A percentile compares a stretch with the other conserved stretches of the same genome.
phyloP scores from a whole-genome alignment of 2,113 vertebrate genomes.

The Lamprologus ornatipinnis region DNA sequence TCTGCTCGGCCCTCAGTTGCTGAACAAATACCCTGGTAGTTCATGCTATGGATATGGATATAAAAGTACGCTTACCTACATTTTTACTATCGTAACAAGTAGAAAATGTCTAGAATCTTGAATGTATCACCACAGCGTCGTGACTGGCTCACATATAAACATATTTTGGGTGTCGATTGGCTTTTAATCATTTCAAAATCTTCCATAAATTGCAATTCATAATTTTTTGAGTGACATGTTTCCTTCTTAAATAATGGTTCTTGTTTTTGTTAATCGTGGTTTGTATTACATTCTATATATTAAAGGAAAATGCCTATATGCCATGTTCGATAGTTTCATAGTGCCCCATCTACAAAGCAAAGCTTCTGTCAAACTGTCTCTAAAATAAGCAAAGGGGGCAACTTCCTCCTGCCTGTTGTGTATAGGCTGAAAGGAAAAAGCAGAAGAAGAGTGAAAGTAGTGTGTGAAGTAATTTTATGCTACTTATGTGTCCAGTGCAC shows the following conservation, averaged over 20 bases:
- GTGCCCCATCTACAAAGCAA: background rate
- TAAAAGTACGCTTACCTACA: background rate
- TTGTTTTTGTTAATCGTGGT: background rate
- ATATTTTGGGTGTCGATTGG: background rate
- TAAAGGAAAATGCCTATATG: background rate
- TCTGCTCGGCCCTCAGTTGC: background rate
- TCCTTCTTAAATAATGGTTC: background rate
- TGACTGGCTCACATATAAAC: background rate
- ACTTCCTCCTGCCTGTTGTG: background rate
- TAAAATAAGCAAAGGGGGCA: background rate
- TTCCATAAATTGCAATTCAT: background rate
- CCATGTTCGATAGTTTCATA: background rate
- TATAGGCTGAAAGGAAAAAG: background rate
- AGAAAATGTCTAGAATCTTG: background rate
- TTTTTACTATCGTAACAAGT: background rate
- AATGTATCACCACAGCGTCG: background rate
- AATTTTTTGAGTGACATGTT: background rate
- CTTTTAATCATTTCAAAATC: background rate
- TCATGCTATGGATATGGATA: background rate
- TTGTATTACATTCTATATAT: background rate
- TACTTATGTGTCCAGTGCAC: background rate
- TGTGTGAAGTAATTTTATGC: conserved; percentile 22
- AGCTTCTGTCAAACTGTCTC: background rate
- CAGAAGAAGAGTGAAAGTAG: background rate
- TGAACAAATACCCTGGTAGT: background rate